phyloP scores from a whole-genome alignment of 2,113 vertebrate species.

The Myanophis thanlyinensis region DNA sequence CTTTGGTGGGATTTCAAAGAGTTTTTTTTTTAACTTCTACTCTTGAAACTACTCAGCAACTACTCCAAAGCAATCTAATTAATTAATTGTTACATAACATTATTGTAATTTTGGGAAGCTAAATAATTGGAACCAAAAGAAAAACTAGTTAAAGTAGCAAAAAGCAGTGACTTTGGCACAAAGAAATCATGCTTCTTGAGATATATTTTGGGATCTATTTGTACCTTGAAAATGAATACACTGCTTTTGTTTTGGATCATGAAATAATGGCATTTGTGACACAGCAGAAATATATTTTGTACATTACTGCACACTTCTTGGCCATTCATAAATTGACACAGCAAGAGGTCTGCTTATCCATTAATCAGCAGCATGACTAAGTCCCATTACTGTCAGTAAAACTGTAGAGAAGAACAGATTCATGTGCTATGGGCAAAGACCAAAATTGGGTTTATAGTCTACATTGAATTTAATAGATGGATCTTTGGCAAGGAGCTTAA shows the following conservation, averaged over 20 bases:
- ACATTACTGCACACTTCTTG: constrained; percentile 50
- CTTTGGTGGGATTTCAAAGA: too few species aligned
- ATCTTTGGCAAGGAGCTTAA: constrained; percentile 65
- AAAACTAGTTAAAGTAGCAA: background rate
- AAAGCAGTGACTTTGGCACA: background rate
- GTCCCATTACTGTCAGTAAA: constrained; percentile 65
- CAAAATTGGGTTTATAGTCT: constrained; percentile 72
- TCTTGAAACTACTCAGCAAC: background rate
- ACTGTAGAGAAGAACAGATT: constrained; percentile 66
- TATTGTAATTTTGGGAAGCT: background rate
- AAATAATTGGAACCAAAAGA: background rate
- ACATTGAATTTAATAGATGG: constrained; percentile 70
- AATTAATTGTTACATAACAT: background rate
- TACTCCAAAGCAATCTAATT: background rate
- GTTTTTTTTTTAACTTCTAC: too few species aligned
- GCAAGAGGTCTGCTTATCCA: constrained; percentile 63
- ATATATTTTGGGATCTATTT: background rate
- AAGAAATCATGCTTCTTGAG: background rate
- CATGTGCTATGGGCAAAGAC: constrained; percentile 60
- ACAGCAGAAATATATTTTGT: constrained; percentile 1
- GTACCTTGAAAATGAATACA: background rate
- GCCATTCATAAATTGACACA: constrained; percentile 62
- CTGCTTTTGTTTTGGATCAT: background rate
- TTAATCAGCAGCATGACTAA: constrained; percentile 61
- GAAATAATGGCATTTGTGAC: background rate